Conservation (phyloP, 1,140 invertebrate species). For the Bathynomus jamesi region DNA sequence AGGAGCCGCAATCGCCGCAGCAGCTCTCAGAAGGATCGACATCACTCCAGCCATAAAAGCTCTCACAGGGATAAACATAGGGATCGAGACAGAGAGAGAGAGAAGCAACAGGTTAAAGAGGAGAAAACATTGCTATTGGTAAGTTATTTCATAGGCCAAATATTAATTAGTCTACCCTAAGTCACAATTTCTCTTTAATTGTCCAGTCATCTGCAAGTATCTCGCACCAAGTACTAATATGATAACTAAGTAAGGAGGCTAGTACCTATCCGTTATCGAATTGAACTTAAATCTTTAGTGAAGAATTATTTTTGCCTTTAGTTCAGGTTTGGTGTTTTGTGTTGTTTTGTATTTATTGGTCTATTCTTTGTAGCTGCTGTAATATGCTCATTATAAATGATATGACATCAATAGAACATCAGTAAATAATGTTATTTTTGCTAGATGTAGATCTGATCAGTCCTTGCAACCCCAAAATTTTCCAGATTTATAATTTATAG, state of each 20-base stretch:
- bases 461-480: no score
- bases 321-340: no score
- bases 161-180: background rate
- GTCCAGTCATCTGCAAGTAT: background rate
- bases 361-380: no score
- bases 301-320: no score
- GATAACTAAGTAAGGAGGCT: background rate
- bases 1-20: conserved; percentile 39
- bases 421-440: no score
- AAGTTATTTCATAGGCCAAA: background rate
- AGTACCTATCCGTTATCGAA: background rate
- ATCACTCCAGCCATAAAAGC: conserved; percentile 30
- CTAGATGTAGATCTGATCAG: no score
- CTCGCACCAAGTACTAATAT: background rate
- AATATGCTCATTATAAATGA: no score
- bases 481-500: no score
- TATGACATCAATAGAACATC: no score
- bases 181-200: background rate
- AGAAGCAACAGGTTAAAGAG: conserved; percentile 40
- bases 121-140: conserved; percentile 18
- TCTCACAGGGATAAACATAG: conserved; percentile 38
- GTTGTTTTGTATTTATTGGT: no score
- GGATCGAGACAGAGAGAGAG: conserved; percentile 41
- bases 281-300: no score
- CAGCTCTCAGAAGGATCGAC: conserved; percentile 31